Conservation (phyloP, 2,113 vertebrate species). For the Callaeas wilsoni region DNA sequence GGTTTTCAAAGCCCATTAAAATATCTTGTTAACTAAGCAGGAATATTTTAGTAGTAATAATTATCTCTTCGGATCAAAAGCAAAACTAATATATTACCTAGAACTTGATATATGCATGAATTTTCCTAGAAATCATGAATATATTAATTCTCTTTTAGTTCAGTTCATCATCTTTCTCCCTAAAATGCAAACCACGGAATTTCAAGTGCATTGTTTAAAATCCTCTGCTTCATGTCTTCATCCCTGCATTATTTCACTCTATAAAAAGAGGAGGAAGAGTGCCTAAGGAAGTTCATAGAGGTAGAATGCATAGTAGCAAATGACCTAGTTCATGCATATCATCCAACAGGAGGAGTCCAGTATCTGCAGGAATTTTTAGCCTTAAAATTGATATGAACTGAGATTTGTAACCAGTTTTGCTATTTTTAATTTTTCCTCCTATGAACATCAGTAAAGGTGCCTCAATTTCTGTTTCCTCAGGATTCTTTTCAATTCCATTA, state of each 20-base stretch:
- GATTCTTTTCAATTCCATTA: background rate
- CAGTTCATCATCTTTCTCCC: background rate
- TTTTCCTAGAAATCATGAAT: background rate
- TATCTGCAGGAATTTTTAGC: background rate
- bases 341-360: background rate
- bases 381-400: background rate
- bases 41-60: background rate
- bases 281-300: background rate
- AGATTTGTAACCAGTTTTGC: background rate
- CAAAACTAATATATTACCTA: background rate
- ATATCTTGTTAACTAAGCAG: background rate
- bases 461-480: background rate
- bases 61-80: background rate
- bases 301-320: background rate
- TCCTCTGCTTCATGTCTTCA: background rate
- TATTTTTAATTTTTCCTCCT: background rate
- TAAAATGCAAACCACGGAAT: background rate
- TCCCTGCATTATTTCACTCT: background rate
- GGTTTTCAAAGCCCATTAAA: conserved; percentile 11
- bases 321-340: background rate
- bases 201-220: background rate
- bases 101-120: background rate
- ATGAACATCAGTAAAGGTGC: background rate
- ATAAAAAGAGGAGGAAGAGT: background rate
- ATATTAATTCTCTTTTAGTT: background rate